Evolutionary conservation across 2,113 vertebrate genomes (phyloP).

Genomic region (Mus pahari): DNA sequence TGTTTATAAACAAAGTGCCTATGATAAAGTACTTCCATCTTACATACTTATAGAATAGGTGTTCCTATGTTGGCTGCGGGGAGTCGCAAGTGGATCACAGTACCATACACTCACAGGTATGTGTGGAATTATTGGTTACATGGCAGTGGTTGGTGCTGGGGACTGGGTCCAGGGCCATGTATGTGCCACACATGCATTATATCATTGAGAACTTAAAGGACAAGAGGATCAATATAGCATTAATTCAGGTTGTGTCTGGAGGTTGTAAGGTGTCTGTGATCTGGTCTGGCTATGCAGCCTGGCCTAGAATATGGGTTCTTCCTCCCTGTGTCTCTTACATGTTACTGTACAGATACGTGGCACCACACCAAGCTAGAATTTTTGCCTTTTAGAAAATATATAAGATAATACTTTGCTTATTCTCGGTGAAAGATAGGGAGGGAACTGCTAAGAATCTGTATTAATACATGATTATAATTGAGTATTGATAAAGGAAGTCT

Average conservation of each 20-base stretch:
- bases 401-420: not conserved
- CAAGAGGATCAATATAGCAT: not conserved
- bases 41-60: slow-evolving; percentile 90
- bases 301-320: not conserved
- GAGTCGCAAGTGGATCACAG: slow-evolving; percentile 98
- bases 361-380: not conserved
- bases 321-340: not conserved
- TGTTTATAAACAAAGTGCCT: not conserved
- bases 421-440: not conserved
- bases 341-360: not conserved
- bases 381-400: not conserved
- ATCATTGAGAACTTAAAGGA: not conserved
- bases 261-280: not conserved
- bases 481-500: not conserved
- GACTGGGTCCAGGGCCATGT: not conserved
- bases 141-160: not conserved
- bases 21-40: slow-evolving; percentile 21
- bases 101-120: slow-evolving; percentile 98
- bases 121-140: slow-evolving; percentile 22
- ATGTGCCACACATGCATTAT: not conserved
- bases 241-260: slow-evolving; percentile 13
- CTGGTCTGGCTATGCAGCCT: not conserved
- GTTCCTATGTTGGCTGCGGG: slow-evolving; percentile 97
- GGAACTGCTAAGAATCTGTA: not conserved
- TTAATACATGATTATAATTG: not conserved